These are phyloP conservation scores for Hydra vulgaris DNA, from an alignment of 30 jellyfish, hydroid and myxozoan genomes.

Conservation along the genomic window DNA sequence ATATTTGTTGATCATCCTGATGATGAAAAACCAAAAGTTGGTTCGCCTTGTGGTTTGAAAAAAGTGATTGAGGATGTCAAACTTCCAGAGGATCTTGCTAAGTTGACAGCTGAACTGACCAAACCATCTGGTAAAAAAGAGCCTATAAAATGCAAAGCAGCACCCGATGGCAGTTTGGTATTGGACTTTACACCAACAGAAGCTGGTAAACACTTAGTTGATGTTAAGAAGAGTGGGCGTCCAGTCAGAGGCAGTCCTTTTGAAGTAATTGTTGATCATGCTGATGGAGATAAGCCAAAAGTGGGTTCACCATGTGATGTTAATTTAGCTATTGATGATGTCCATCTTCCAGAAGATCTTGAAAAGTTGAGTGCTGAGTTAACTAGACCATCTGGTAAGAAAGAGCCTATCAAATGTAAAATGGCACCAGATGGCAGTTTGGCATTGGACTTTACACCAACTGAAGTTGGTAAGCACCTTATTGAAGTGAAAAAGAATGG, in stretches of 20 bases:
- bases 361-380: constrained; percentile 54
- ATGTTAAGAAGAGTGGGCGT: constrained; percentile 40
- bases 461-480: constrained; percentile 75
- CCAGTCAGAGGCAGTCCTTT: constrained; percentile 61
- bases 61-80: constrained; percentile 21
- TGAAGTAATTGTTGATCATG: constrained; percentile 35
- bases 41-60: constrained; percentile 23
- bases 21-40: constrained; percentile 22
- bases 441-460: constrained; percentile 68
- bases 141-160: constrained; percentile 30
- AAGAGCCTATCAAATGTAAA: constrained; percentile 72
- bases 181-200: constrained; percentile 47
- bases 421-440: constrained; percentile 82
- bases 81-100: constrained; percentile 31
- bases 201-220: constrained; percentile 57
- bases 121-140: constrained; percentile 50
- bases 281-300: constrained; percentile 40
- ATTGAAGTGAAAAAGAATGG: constrained; percentile 61
- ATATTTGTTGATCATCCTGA: constrained; percentile 35
- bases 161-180: constrained; percentile 50
- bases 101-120: constrained; percentile 27
- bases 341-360: constrained; percentile 79
- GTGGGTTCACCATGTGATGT: constrained; percentile 94
- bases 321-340: constrained; percentile 53
- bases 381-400: constrained; percentile 76